phyloP scores from a whole-genome alignment of 1,140 invertebrate species.

The Zaprionus inermis region DNA sequence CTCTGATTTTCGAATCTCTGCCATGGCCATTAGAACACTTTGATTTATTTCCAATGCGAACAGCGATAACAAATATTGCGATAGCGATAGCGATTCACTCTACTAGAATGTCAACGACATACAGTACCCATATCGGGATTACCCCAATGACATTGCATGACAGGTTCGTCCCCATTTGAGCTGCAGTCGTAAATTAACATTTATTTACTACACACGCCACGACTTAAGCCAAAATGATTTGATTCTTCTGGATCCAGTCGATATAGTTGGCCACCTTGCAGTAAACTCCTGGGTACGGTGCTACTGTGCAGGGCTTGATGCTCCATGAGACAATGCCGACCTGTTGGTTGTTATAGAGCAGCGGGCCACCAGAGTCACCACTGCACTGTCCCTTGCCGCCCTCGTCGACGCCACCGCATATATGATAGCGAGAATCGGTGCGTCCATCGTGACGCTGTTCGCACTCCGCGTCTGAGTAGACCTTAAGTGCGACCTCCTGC shows the following conservation, averaged over 20 bases:
- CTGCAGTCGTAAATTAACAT: neutral
- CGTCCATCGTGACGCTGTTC: slow-evolving; percentile 47
- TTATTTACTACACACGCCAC: slow-evolving; percentile 24
- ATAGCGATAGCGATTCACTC: neutral
- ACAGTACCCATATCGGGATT: neutral
- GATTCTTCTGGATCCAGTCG: slow-evolving; percentile 83
- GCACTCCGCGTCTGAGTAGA: slow-evolving; percentile 83
- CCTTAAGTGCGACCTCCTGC: slow-evolving; percentile 80
- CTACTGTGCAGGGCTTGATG: slow-evolving; percentile 83
- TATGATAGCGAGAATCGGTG: slow-evolving; percentile 68
- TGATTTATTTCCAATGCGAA: neutral
- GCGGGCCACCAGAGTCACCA: slow-evolving; percentile 84
- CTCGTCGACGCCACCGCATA: slow-evolving; percentile 84
- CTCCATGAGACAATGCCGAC: slow-evolving; percentile 85
- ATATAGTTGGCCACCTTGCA: slow-evolving; percentile 84
- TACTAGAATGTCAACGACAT: neutral
- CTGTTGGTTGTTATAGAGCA: slow-evolving; percentile 71
- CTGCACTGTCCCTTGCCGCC: slow-evolving; percentile 85
- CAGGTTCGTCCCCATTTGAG: neutral
- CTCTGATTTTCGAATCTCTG: neutral
- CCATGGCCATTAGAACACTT: neutral
- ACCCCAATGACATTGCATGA: neutral
- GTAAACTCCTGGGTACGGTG: slow-evolving; percentile 84
- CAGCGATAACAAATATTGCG: neutral
- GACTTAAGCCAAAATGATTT: slow-evolving; percentile 64